A percentile compares a stretch with the other conserved stretches of the same genome.
These are phyloP conservation scores for Pyrrhosoma nymphula DNA, from an alignment of 2,888 invertebrate genomes.

Conservation along the genomic window DNA sequence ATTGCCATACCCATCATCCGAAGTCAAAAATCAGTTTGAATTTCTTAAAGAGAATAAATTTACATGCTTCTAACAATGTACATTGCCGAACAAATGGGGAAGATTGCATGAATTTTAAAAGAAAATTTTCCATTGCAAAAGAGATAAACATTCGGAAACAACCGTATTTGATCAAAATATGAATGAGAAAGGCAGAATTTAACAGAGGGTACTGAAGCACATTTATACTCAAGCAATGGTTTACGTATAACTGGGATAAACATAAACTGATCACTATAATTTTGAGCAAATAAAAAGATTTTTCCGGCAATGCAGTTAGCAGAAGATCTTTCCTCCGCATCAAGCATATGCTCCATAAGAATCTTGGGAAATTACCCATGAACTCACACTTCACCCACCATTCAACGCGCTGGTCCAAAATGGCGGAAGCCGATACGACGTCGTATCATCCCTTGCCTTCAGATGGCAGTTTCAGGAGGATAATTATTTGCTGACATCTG, in stretches of 20 bases:
- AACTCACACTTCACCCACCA: slow-evolving; percentile 75
- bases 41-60: not conserved
- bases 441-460: slow-evolving; percentile 49
- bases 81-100: not conserved
- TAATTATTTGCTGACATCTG: slow-evolving; percentile 57
- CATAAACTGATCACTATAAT: not conserved
- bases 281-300: not conserved
- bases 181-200: slow-evolving; percentile 37
- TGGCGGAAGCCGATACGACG: slow-evolving; percentile 17
- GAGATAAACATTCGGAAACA: not conserved
- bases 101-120: not conserved
- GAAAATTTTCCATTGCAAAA: not conserved
- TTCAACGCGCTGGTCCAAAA: slow-evolving; percentile 65
- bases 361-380: slow-evolving; percentile 77
- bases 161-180: slow-evolving; percentile 21
- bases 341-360: slow-evolving; percentile 74
- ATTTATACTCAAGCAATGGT: not conserved
- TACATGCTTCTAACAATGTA: not conserved
- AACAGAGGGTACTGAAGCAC: slow-evolving; percentile 1
- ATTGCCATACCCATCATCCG: slow-evolving; percentile 37
- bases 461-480: slow-evolving; percentile 58
- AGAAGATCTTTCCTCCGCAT: slow-evolving; percentile 17
- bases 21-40: not conserved
- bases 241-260: not conserved
- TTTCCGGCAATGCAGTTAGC: slow-evolving; percentile 39